Conservation (phyloP, 2,797 vertebrate genomes). For the Cryptoblepharus egeriae region DNA sequence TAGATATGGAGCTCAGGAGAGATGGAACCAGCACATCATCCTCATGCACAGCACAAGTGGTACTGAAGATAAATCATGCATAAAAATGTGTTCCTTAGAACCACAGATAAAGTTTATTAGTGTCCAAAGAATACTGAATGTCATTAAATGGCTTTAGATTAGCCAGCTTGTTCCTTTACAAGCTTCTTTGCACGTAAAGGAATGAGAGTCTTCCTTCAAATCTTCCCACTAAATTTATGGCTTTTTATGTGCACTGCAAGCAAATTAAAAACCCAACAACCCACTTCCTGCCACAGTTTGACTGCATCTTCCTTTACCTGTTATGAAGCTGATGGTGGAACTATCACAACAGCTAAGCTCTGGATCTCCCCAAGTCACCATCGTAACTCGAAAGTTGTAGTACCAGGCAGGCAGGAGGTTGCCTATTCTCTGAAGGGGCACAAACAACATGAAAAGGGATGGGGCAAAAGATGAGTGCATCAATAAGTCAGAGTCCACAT, state of each 20-base stretch:
- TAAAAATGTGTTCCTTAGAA: constrained; percentile 50
- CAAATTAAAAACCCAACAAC: no score
- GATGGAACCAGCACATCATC: constrained; percentile 13
- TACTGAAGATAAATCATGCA: constrained; percentile 41
- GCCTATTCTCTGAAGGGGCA: constrained; percentile 83
- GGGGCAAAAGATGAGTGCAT: neutral
- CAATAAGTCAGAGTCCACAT: neutral
- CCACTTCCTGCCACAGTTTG: neutral
- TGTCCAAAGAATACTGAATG: constrained; percentile 31
- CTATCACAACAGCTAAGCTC: constrained; percentile 91
- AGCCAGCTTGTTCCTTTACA: neutral
- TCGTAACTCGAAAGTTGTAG: constrained; percentile 95
- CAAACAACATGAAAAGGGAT: neutral
- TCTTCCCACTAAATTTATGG: no score
- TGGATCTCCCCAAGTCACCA: constrained; percentile 95
- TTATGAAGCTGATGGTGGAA: constrained; percentile 91
- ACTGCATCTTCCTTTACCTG: constrained; percentile 77
- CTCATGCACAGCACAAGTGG: constrained; percentile 5
- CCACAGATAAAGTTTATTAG: constrained; percentile 18
- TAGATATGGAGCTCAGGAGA: constrained; percentile 28
- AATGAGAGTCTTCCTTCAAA: neutral
- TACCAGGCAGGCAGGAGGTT: constrained; percentile 94
- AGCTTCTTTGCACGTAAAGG: neutral
- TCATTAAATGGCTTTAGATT: neutral
- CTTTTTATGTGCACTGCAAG: no score